Conservation (phyloP, 2,113 vertebrate species). For the Marmota flaviventris region DNA sequence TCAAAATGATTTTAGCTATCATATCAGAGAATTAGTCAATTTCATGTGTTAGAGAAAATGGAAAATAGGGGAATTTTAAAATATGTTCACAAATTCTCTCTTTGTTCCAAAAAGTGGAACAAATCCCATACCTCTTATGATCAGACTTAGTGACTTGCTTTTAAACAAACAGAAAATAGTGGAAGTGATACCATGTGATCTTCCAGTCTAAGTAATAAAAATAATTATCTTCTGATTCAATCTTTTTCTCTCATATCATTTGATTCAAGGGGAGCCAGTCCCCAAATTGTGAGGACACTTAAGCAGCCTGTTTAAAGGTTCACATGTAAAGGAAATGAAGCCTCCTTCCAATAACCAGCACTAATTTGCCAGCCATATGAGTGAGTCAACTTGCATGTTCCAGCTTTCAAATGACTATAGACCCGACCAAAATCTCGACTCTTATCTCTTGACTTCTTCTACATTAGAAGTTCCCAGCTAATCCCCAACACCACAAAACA, state of each 20-base stretch:
- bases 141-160: slow-evolving; percentile 30
- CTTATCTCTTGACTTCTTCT: neutral
- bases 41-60: slow-evolving; percentile 20
- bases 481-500: neutral
- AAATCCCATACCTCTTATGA: neutral
- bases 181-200: neutral
- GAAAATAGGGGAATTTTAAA: slow-evolving; percentile 47
- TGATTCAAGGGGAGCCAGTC: neutral
- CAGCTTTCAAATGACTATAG: neutral
- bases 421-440: neutral
- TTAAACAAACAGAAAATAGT: neutral
- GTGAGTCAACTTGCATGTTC: neutral
- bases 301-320: neutral
- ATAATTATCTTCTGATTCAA: neutral
- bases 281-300: neutral
- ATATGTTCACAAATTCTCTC: slow-evolving; percentile 4
- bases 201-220: neutral
- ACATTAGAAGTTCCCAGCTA: neutral
- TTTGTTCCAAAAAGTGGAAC: neutral
- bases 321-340: neutral
- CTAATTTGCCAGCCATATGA: neutral
- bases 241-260: neutral
- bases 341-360: neutral
- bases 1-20: slow-evolving; percentile 53
- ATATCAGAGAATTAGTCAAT: slow-evolving; percentile 13